Evolutionary conservation across 2,888 invertebrate genomes (phyloP), one percentile per base, ranked within the genome.

Genomic region (Limnephilus marmoratus): DNA sequence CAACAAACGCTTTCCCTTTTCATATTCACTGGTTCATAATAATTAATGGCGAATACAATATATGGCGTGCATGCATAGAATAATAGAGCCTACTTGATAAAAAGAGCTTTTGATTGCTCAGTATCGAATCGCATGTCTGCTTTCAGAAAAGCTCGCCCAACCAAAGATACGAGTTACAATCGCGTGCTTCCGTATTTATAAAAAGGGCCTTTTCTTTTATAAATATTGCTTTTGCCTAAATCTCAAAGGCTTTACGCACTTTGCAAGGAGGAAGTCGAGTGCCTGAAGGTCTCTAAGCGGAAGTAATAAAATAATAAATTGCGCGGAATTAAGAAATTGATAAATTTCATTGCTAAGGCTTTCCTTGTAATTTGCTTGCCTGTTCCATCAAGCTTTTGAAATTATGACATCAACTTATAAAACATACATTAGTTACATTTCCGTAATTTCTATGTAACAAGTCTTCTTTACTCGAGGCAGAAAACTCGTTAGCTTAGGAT

Each of bases 91-190:
- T 82, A 24, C 90, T 83, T 85, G 68, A 90, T 90, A 90, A 90
- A 83, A 90, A 90, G 90, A 41, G 85, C 80, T 90, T 68, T 85
- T 90, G 90, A 91, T 86, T 87, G 91, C 31, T 91, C 91, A 85
- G 86, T 91, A 91, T 91, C 91, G 86, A 91, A 91, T 87, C 80
- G 91, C 91, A 91, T 91, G 91, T 91, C 91, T 81, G 85, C 31
- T 85, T 85, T 85, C 18, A 18, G 90, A 81, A 90, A 90, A 90
- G 81, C 80, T 90, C 41, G 53, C 68, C 68, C 88, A 31, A n/a
- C 29, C 88, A 68, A 88, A 88, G 88, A 88, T 88, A 88, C 80
- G 88, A 88, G 53, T 53, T 88, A 88, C 15, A 53, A 88, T 88
- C 53, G 88, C 88, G 88, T 88, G 88, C 24, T 86, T 88, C 34